Evolutionary conservation across 2,888 invertebrate genomes (phyloP).

Genomic region (Noctua pronuba): DNA sequence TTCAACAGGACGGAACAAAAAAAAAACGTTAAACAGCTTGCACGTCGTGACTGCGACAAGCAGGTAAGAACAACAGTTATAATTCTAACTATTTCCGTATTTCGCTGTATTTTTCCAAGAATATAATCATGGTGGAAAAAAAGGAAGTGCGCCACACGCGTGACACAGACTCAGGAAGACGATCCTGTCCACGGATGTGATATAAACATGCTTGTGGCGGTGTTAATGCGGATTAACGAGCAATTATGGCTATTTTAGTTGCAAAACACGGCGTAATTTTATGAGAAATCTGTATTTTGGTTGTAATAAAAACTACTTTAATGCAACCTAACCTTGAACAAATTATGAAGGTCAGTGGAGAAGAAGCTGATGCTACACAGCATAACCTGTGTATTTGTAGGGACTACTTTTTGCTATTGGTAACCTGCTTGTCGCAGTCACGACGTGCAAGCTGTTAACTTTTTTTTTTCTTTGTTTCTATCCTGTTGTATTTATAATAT

Average conservation of each 20-base stretch:
- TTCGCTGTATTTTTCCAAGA: background rate
- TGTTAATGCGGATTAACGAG: background rate
- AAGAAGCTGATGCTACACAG: background rate
- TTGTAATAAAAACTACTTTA: background rate
- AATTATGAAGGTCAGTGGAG: background rate
- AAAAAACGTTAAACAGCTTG: too few relatives aligned
- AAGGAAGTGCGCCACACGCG: background rate
- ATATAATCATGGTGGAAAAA: background rate
- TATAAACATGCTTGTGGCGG: background rate
- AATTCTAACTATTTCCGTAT: background rate
- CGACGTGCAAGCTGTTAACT: too few relatives aligned
- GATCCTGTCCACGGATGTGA: background rate
- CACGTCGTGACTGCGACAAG: too few relatives aligned
- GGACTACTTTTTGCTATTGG: background rate
- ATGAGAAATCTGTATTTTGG: background rate
- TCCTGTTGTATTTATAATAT: too few relatives aligned
- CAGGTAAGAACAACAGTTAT: background rate
- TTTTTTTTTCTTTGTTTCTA: too few relatives aligned
- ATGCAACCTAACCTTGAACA: background rate
- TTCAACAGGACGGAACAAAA: too few relatives aligned
- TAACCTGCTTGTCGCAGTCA: too few relatives aligned
- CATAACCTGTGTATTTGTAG: background rate
- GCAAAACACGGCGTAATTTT: background rate
- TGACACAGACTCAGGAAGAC: background rate
- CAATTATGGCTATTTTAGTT: slow-evolving; percentile 3